These are phyloP conservation scores for Acanthosepion pharaonis DNA, from an alignment of 2,888 invertebrate species.

Conservation along the genomic window DNA sequence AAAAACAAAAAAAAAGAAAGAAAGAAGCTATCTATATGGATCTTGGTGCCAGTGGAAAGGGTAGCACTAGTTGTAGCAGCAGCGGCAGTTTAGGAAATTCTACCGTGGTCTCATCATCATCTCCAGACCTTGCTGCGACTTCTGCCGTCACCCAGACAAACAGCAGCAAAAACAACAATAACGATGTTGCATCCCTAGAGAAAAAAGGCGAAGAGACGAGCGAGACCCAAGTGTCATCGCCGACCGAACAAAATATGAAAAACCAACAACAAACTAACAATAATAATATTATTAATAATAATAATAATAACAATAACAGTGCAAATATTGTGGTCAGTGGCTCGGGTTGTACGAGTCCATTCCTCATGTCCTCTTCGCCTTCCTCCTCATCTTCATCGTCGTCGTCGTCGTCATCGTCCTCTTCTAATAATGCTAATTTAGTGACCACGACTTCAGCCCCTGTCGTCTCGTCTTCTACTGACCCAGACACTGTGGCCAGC, in stretches of 20 bases:
- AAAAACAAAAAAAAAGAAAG: too few relatives aligned
- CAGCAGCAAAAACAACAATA: neutral
- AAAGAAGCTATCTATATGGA: neutral
- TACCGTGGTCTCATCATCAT: neutral
- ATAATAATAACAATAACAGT: too few relatives aligned
- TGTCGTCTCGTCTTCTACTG: neutral
- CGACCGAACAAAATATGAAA: neutral
- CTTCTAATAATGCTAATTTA: neutral
- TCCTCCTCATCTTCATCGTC: neutral
- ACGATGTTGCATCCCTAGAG: neutral
- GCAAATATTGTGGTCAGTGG: neutral
- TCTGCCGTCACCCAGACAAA: neutral
- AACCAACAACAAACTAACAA: neutral
- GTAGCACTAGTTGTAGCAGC: conserved; percentile 21
- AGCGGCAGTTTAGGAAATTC: neutral
- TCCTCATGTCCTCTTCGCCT: neutral
- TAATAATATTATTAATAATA: neutral
- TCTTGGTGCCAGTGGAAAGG: conserved; percentile 33
- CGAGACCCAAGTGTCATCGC: neutral
- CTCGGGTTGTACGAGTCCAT: neutral
- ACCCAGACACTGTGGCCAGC: neutral
- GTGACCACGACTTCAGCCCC: neutral
- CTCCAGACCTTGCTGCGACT: neutral
- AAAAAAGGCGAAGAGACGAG: neutral
- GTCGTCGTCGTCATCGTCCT: neutral